Percentiles rank a stretch among this genome's conserved stretches.
Conservation (phyloP, 2,113 vertebrate genomes). For the Poeciliopsis prolifica region DNA sequence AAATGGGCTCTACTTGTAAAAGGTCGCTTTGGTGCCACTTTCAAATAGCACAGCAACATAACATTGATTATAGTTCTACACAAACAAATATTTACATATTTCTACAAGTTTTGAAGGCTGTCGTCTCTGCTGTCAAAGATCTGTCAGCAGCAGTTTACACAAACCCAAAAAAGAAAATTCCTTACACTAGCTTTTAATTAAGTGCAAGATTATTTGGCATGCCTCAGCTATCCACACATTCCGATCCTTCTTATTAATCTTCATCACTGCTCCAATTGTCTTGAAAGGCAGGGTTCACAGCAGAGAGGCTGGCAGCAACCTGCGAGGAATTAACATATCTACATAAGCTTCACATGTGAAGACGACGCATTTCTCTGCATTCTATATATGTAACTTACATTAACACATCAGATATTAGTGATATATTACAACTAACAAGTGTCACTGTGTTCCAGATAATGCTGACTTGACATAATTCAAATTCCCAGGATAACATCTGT, state of each 20-base stretch:
- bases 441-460: background rate
- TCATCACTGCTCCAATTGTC: conserved; percentile 96
- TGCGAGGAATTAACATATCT: conserved; percentile 61
- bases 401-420: background rate
- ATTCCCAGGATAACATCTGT: conserved; percentile 16
- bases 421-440: background rate
- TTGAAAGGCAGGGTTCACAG: conserved; percentile 85
- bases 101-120: conserved; percentile 10
- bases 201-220: background rate
- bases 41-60: background rate
- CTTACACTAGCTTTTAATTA: background rate
- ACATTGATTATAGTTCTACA: background rate
- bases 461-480: conserved; percentile 4
- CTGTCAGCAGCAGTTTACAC: background rate
- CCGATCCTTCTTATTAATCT: conserved; percentile 75
- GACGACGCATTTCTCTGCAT: background rate
- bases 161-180: background rate
- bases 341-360: background rate
- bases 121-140: background rate
- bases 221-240: background rate
- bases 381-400: background rate
- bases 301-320: conserved; percentile 67
- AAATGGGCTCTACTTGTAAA: background rate
- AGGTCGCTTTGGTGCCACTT: background rate
- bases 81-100: conserved; percentile 28